These are phyloP conservation scores for Oreonectes daqikongensis DNA, from an alignment of 2,797 vertebrate species.

Conservation along the genomic window DNA sequence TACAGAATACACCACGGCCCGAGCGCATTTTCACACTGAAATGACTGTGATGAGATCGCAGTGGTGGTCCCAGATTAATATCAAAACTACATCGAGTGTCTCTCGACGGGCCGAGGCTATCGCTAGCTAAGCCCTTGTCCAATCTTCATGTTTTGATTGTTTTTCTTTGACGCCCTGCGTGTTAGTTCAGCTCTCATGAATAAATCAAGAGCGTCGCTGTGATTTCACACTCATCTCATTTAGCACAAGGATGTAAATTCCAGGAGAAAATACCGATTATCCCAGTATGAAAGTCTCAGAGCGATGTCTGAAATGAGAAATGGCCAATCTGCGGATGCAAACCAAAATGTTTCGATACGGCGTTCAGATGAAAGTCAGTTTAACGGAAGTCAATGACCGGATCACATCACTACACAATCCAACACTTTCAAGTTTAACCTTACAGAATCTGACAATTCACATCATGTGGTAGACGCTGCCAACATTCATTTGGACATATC, in stretches of 20 bases:
- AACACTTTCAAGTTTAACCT: neutral
- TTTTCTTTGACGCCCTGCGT: slow-evolving; percentile 31
- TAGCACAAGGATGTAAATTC: slow-evolving; percentile 8
- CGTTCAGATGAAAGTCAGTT: neutral
- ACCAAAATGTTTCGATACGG: neutral
- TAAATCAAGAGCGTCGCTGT: slow-evolving; percentile 3
- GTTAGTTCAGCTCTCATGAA: slow-evolving; percentile 45
- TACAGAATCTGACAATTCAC: no score
- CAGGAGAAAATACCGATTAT: neutral
- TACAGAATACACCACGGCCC: slow-evolving; percentile 9
- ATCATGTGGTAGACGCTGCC: no score
- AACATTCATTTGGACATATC: no score
- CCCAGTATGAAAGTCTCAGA: neutral
- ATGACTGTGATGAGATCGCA: slow-evolving; percentile 37
- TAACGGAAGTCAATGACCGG: neutral
- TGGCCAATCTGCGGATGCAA: neutral
- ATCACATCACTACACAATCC: neutral
- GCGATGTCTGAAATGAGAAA: neutral
- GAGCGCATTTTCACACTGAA: slow-evolving; percentile 10
- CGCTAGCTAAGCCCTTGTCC: slow-evolving; percentile 21
- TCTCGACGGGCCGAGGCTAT: neutral
- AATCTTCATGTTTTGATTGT: slow-evolving; percentile 30
- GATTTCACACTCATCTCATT: slow-evolving; percentile 27
- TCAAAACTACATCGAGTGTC: neutral
- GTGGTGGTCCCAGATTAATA: slow-evolving; percentile 31